Percentiles rank a stretch among this genome's conserved stretches.
These are phyloP conservation scores for Aproaerema taeniolella DNA, from an alignment of 2,888 invertebrate genomes.

Conservation along the genomic window DNA sequence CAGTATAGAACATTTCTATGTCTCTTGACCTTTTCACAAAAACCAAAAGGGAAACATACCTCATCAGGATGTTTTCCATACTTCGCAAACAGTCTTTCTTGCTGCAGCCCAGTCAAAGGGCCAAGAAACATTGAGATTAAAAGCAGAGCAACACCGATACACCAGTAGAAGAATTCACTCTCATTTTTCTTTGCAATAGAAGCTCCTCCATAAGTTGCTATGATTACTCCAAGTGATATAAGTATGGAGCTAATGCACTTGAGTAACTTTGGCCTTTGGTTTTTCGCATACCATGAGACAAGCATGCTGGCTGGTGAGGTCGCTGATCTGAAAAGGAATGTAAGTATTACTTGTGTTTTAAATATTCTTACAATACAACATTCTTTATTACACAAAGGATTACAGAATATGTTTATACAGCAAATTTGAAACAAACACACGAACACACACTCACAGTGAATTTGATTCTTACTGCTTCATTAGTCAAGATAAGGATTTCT, in stretches of 20 bases:
- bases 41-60: conserved; percentile 36
- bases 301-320: conserved; percentile 67
- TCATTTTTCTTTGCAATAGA: conserved; percentile 43
- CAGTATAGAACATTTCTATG: too few species aligned
- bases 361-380: too few species aligned
- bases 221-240: conserved; percentile 52
- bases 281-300: conserved; percentile 55
- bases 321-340: conserved; percentile 48
- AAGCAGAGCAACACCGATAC: conserved; percentile 54
- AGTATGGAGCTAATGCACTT: conserved; percentile 57
- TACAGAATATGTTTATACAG: too few species aligned
- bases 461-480: background rate
- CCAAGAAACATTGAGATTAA: conserved; percentile 53
- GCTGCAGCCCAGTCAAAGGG: conserved; percentile 62
- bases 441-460: background rate
- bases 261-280: conserved; percentile 44
- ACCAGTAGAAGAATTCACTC: conserved; percentile 55
- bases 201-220: conserved; percentile 64
- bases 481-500: too few species aligned
- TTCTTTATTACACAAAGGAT: too few species aligned
- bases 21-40: too few species aligned
- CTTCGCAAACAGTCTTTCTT: conserved; percentile 55
- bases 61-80: conserved; percentile 69
- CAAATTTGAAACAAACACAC: too few species aligned
- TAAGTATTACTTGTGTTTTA: background rate